Percentiles rank a stretch among this genome's conserved stretches.
Evolutionary conservation across 1,140 invertebrate genomes (phyloP).

Genomic region (Bombus vancouverensis): DNA sequence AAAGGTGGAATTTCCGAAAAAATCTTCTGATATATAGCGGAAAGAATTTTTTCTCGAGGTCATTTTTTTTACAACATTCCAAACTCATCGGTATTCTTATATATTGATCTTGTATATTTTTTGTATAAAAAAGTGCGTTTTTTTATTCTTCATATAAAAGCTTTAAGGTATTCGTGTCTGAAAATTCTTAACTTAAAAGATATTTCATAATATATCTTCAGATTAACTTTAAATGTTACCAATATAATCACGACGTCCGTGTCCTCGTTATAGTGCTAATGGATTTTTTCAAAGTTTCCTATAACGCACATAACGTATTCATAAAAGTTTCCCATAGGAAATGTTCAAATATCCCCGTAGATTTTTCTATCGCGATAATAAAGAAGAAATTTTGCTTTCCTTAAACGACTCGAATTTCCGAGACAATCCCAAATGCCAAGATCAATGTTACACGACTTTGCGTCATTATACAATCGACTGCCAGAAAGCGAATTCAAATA

Average conservation of each 20-base stretch:
- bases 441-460: slow-evolving; percentile 20
- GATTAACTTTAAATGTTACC: background rate
- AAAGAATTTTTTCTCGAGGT: too few species aligned
- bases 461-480: background rate
- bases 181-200: too few species aligned
- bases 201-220: background rate
- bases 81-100: background rate
- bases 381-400: background rate
- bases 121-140: too few species aligned
- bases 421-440: slow-evolving; percentile 16
- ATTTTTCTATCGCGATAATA: background rate
- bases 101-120: background rate
- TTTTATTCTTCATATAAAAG: background rate
- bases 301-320: background rate
- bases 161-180: background rate
- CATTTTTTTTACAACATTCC: background rate
- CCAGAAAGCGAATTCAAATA: background rate
- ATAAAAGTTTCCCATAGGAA: background rate
- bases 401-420: background rate
- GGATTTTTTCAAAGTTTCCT: background rate
- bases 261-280: background rate
- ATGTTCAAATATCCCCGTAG: background rate
- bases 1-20: too few species aligned
- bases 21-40: too few species aligned
- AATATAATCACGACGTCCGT: background rate